Evolutionary conservation across 2,797 vertebrate genomes (phyloP).

Genomic region (Parauchenoglanis punctatus): DNA sequence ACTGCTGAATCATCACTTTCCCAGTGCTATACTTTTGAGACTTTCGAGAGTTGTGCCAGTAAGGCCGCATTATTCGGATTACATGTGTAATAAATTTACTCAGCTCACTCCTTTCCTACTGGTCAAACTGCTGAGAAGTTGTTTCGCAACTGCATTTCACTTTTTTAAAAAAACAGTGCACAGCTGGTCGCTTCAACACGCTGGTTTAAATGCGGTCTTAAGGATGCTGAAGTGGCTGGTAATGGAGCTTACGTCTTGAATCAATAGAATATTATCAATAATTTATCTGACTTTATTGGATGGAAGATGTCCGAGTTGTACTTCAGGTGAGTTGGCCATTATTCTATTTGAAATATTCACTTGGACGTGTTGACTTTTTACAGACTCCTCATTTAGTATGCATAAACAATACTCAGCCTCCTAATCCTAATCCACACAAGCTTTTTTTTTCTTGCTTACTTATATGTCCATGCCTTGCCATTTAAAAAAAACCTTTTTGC

Average conservation of each 20-base stretch:
- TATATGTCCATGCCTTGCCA: not conserved
- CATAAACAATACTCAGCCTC: not conserved
- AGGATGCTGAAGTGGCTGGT: conserved; percentile 9
- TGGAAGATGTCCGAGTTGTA: not conserved
- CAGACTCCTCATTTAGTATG: not conserved
- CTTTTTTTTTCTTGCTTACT: not conserved
- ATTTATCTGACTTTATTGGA: not conserved
- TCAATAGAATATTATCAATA: conserved; percentile 13
- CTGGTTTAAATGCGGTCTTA: not conserved
- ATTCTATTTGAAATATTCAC: conserved; percentile 9
- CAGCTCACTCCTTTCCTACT: not conserved
- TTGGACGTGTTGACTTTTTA: not conserved
- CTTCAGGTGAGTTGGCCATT: not conserved
- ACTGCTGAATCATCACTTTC: not conserved
- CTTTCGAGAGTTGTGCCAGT: not conserved
- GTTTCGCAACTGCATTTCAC: conserved; percentile 2
- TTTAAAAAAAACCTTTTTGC: not conserved
- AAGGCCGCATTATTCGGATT: not conserved
- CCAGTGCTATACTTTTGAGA: not conserved
- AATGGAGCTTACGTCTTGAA: conserved; percentile 4
- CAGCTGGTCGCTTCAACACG: not conserved
- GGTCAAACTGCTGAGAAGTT: conserved; percentile 9
- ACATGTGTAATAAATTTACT: not conserved
- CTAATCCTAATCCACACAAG: not conserved
- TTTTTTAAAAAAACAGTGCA: not conserved